Evolutionary conservation across 2,888 invertebrate genomes (phyloP).

Genomic region (Ametastegia equiseti): DNA sequence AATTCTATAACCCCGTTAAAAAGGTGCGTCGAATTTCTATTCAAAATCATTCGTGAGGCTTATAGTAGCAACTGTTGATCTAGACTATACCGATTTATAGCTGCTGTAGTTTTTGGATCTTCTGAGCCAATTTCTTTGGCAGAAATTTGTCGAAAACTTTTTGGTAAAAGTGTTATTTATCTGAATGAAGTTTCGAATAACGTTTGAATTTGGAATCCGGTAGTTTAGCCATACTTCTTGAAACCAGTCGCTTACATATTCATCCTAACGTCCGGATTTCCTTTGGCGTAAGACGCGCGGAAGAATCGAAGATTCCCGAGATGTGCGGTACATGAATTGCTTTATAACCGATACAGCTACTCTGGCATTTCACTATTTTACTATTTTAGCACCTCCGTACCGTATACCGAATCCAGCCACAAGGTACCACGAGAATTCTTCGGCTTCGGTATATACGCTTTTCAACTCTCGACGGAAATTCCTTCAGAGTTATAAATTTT

Average conservation of each 20-base stretch:
- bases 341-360: conserved; percentile 23
- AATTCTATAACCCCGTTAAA: neutral
- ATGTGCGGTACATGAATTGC: conserved; percentile 36
- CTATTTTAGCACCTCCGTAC: conserved; percentile 9
- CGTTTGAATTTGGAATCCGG: neutral
- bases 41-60: conserved; percentile 25
- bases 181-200: neutral
- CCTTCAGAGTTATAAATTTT: neutral
- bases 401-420: too few relatives aligned
- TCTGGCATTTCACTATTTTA: conserved; percentile 13
- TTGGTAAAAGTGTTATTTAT: neutral
- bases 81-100: too few relatives aligned
- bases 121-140: neutral
- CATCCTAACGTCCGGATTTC: conserved; percentile 40
- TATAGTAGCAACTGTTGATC: neutral
- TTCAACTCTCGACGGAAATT: neutral
- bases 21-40: neutral
- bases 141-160: neutral
- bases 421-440: neutral
- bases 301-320: conserved; percentile 28
- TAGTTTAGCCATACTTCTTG: conserved; percentile 1
- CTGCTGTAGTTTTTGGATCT: neutral
- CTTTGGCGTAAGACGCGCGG: neutral
- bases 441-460: neutral
- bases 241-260: conserved; percentile 45